Evolutionary conservation across 2,797 vertebrate genomes (phyloP).

Genomic region (Acanthornis magna): DNA sequence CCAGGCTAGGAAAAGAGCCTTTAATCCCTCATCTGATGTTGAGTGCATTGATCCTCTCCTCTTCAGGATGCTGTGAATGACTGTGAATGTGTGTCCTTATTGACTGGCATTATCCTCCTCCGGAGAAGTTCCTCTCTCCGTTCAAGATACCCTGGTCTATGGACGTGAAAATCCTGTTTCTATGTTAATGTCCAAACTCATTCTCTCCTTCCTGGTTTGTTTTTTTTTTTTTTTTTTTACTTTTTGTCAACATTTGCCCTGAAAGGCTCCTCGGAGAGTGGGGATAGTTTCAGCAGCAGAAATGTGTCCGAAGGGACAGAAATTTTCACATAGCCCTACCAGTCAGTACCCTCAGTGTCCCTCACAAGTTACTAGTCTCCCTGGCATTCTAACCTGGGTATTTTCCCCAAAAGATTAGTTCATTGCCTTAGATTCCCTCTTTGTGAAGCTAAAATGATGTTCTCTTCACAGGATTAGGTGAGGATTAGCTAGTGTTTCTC

Average conservation of each 20-base stretch:
- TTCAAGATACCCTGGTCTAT: not conserved
- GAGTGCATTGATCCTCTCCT: not conserved
- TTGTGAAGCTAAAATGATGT: conserved; percentile 1
- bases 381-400: not conserved
- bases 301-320: not conserved
- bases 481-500: conserved; percentile 48
- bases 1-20: conserved; percentile 34
- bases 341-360: not conserved
- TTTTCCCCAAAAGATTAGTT: conserved; percentile 15
- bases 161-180: not conserved
- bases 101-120: not conserved
- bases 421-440: not conserved
- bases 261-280: not conserved
- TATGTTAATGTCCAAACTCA: not conserved
- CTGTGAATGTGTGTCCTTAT: not conserved
- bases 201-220: not conserved
- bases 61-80: not conserved
- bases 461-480: conserved; percentile 44
- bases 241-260: not conserved
- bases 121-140: not conserved
- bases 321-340: not conserved
- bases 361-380: not conserved
- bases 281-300: not conserved
- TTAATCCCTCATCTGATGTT: conserved; percentile 24
- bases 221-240: too few relatives aligned